Percentiles rank a stretch among this genome's conserved stretches.
Conservation (phyloP, 92 coral and sea anemone species). For the Meandrina meandrites region DNA sequence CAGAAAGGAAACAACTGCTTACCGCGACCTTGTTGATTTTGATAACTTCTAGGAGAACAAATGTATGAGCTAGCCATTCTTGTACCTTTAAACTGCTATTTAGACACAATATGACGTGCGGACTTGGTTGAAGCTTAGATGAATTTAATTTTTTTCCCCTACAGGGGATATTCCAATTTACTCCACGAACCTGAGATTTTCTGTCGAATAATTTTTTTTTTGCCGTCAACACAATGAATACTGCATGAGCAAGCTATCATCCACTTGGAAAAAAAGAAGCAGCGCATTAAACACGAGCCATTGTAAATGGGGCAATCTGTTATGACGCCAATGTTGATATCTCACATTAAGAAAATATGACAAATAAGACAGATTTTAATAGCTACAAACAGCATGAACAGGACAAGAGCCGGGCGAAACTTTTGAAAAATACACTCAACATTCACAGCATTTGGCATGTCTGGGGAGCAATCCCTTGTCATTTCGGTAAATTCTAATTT, state of each 20-base stretch:
- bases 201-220: neutral
- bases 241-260: neutral
- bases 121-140: neutral
- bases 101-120: neutral
- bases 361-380: too few species aligned
- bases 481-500: neutral
- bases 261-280: neutral
- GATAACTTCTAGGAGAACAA: neutral
- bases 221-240: neutral
- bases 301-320: neutral
- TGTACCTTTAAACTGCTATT: neutral
- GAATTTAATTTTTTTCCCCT: neutral
- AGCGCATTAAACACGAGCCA: neutral
- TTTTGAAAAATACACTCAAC: neutral
- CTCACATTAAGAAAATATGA: neutral
- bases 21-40: slow-evolving; percentile 1
- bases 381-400: neutral
- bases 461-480: neutral
- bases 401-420: neutral
- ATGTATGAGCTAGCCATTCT: neutral
- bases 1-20: neutral
- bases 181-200: neutral
- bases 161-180: neutral
- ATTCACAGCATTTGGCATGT: neutral
- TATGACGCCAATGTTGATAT: neutral